Evolutionary conservation across 2,113 vertebrate genomes (phyloP).

Genomic region (Cavia porcellus): DNA sequence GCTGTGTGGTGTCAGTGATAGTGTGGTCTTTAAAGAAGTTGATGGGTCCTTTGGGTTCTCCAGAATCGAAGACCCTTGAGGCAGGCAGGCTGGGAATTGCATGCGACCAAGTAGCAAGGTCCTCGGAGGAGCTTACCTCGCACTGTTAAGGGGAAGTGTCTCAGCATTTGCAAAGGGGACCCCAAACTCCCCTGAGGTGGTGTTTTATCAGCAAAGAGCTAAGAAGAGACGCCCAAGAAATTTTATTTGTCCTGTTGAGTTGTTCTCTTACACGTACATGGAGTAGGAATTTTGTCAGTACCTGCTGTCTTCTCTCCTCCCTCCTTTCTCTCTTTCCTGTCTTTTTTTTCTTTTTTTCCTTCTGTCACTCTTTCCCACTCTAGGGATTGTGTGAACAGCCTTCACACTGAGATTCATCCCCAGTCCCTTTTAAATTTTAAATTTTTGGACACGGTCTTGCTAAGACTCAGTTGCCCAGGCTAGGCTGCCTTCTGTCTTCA

Average conservation of each 20-base stretch:
- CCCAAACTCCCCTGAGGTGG: rapidly evolving
- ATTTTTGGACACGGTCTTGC: not conserved
- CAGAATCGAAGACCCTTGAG: not conserved
- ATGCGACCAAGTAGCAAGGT: not conserved
- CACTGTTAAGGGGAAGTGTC: not conserved
- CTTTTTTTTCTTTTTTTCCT: not conserved
- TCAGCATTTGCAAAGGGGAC: not conserved
- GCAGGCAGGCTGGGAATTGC: no score
- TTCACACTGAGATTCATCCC: not conserved
- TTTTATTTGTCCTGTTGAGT: not conserved
- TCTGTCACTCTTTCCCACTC: not conserved
- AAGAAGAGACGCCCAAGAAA: not conserved
- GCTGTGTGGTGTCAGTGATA: not conserved
- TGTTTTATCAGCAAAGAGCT: not conserved
- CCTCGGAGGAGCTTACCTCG: rapidly evolving
- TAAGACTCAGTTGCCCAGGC: not conserved
- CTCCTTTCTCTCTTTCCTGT: no score
- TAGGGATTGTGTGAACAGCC: not conserved
- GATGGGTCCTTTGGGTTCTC: no score
- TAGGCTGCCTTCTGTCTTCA: not conserved
- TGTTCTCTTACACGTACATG: not conserved
- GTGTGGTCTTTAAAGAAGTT: not conserved
- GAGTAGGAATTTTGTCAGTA: not conserved
- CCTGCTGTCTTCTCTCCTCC: not conserved
- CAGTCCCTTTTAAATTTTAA: not conserved